Evolutionary conservation across 2,888 invertebrate genomes (phyloP).

Genomic region (Mythimna loreyi): DNA sequence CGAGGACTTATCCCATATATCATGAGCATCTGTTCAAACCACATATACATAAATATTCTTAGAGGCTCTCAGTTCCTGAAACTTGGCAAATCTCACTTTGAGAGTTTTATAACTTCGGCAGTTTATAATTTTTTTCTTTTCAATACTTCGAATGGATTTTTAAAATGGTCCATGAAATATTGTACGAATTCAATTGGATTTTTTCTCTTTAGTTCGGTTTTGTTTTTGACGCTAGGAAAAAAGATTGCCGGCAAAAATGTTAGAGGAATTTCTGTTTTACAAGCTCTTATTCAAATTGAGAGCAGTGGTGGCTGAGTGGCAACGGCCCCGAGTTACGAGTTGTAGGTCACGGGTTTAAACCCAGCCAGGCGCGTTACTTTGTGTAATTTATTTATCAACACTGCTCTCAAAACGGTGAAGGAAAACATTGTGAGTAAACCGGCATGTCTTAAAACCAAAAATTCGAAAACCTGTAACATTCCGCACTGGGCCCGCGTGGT

Average conservation of each 20-base stretch:
- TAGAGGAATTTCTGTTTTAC: neutral
- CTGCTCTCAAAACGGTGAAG: too few species aligned
- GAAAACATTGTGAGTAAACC: too few species aligned
- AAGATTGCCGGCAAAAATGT: neutral
- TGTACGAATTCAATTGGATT: slow-evolving; percentile 11
- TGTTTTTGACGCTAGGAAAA: neutral
- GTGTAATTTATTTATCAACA: too few species aligned
- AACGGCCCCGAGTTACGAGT: too few species aligned
- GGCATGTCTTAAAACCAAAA: too few species aligned
- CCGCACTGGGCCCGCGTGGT: too few species aligned
- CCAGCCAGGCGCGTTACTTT: too few species aligned
- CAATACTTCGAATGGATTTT: slow-evolving; percentile 43
- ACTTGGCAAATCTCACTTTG: slow-evolving; percentile 37
- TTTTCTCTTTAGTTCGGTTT: slow-evolving; percentile 3
- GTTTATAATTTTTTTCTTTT: slow-evolving; percentile 50
- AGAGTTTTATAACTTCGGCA: slow-evolving; percentile 42
- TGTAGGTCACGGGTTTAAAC: too few species aligned
- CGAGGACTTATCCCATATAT: slow-evolving; percentile 23
- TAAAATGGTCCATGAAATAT: slow-evolving; percentile 39
- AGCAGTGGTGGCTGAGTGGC: too few species aligned
- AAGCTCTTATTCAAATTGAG: too few species aligned
- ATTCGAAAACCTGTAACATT: too few species aligned
- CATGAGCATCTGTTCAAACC: slow-evolving; percentile 36
- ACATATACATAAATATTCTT: slow-evolving; percentile 19
- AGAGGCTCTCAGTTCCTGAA: neutral